Conservation (phyloP, 2,113 vertebrate genomes). For the Phalacrocorax pelagicus region DNA sequence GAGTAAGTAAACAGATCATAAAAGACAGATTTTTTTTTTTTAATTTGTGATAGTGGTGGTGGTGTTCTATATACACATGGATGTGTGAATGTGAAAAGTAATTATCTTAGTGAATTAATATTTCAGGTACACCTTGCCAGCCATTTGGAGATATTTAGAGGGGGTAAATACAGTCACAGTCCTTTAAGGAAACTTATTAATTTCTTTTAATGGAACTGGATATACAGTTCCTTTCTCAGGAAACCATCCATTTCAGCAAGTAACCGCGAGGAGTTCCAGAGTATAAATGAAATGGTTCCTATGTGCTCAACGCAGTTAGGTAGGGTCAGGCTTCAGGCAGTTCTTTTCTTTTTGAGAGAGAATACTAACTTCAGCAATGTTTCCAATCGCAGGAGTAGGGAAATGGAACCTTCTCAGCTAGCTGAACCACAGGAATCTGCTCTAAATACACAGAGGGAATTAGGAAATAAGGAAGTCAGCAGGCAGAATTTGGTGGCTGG, state of each 20-base stretch:
- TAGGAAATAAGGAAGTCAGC: not conserved
- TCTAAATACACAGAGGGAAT: not conserved
- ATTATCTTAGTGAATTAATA: not conserved
- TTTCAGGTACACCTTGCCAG: not conserved
- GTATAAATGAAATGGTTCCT: not conserved
- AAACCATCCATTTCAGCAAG: not conserved
- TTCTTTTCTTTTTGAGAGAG: not conserved
- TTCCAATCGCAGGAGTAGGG: not conserved
- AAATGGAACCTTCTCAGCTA: not conserved
- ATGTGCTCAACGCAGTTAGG: not conserved
- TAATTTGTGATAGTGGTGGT: not conserved
- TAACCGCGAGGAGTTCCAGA: not conserved
- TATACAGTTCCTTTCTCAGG: not conserved
- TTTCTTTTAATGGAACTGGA: not conserved
- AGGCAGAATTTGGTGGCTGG: not conserved
- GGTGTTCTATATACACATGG: not conserved
- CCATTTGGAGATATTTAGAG: not conserved
- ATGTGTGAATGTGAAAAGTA: not conserved
- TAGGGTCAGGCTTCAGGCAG: not conserved
- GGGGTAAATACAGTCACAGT: not conserved
- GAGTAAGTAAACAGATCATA: not conserved
- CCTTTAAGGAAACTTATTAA: not conserved
- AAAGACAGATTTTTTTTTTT: rapidly evolving
- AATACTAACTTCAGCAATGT: not conserved
- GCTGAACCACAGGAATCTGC: not conserved